These are phyloP conservation scores for Ormyrus thymus DNA, from an alignment of 2,888 invertebrate species.

Conservation along the genomic window DNA sequence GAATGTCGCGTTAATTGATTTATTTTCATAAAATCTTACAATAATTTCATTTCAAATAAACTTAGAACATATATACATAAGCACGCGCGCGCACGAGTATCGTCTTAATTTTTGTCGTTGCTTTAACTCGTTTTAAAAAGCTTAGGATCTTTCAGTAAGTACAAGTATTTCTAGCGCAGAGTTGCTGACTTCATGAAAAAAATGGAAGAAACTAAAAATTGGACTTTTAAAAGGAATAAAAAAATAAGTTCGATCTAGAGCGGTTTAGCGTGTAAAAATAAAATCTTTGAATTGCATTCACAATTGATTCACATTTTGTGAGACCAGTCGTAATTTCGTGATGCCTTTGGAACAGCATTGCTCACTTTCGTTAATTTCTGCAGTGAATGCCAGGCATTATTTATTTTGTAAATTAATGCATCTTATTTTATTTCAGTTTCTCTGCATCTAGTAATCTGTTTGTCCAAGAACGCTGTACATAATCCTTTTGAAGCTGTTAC, in stretches of 20 bases:
- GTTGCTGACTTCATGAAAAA: slow-evolving; percentile 35
- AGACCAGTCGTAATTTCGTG: slow-evolving; percentile 33
- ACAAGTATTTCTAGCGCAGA: slow-evolving; percentile 36
- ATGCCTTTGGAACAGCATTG: not conserved
- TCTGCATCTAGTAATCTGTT: slow-evolving; percentile 76
- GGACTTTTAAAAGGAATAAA: slow-evolving; percentile 44
- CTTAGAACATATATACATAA: slow-evolving; percentile 55
- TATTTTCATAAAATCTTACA: slow-evolving; percentile 53
- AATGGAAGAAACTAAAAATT: slow-evolving; percentile 48
- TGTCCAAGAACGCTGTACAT: slow-evolving; percentile 93
- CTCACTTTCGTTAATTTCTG: slow-evolving; percentile 35
- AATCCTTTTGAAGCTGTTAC: slow-evolving; percentile 93
- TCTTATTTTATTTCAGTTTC: slow-evolving; percentile 27
- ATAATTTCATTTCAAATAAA: slow-evolving; percentile 48
- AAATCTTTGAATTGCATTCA: slow-evolving; percentile 49
- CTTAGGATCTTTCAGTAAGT: no score
- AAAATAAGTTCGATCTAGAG: slow-evolving; percentile 53
- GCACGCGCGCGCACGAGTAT: slow-evolving; percentile 51
- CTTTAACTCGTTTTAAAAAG: no score
- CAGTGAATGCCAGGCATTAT: slow-evolving; percentile 27
- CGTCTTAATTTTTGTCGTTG: no score
- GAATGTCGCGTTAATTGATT: slow-evolving; percentile 43
- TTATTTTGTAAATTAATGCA: slow-evolving; percentile 54
- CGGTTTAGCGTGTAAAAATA: slow-evolving; percentile 55
- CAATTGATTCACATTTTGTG: slow-evolving; percentile 25